phyloP scores from a whole-genome alignment of 1,140 invertebrate species.

The Orius insidiosus region DNA sequence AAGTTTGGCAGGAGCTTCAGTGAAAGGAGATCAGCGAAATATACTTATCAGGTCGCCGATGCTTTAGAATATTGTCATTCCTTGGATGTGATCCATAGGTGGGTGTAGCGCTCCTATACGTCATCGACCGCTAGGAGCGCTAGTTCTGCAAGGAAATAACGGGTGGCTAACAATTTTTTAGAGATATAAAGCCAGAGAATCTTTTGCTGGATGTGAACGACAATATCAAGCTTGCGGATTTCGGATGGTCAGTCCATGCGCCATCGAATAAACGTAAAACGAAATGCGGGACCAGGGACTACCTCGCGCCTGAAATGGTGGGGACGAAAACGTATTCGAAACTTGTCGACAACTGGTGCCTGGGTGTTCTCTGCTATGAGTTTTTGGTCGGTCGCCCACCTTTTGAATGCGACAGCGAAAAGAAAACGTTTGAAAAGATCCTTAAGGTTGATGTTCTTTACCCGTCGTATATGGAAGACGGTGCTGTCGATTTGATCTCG shows the following conservation, averaged over 20 bases:
- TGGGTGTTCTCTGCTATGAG: conserved; percentile 89
- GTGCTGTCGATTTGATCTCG: conserved; percentile 69
- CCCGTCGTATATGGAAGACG: conserved; percentile 48
- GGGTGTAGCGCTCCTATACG: too few relatives aligned
- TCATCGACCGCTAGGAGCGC: too few relatives aligned
- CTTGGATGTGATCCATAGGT: conserved; percentile 68
- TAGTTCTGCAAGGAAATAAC: too few relatives aligned
- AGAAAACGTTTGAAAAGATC: conserved; percentile 75
- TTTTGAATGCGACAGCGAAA: conserved; percentile 63
- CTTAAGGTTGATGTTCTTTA: conserved; percentile 50
- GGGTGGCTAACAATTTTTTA: too few relatives aligned
- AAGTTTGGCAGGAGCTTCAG: conserved; percentile 36
- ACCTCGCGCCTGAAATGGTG: conserved; percentile 87
- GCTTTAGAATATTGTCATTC: conserved; percentile 80
- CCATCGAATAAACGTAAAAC: conserved; percentile 71
- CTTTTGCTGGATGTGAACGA: conserved; percentile 55
- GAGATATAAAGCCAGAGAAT: conserved; percentile 88
- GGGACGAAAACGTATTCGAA: conserved; percentile 53
- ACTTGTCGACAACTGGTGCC: conserved; percentile 74
- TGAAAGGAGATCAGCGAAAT: conserved; percentile 46
- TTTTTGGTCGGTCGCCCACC: conserved; percentile 88
- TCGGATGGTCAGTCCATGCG: conserved; percentile 92
- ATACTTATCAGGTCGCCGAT: conserved; percentile 75
- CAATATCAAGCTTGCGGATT: conserved; percentile 79
- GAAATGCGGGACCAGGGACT: conserved; percentile 84